Percentiles rank a stretch among this genome's conserved stretches.
Conservation (phyloP, 2,113 vertebrate genomes). For the Smithornis capensis region DNA sequence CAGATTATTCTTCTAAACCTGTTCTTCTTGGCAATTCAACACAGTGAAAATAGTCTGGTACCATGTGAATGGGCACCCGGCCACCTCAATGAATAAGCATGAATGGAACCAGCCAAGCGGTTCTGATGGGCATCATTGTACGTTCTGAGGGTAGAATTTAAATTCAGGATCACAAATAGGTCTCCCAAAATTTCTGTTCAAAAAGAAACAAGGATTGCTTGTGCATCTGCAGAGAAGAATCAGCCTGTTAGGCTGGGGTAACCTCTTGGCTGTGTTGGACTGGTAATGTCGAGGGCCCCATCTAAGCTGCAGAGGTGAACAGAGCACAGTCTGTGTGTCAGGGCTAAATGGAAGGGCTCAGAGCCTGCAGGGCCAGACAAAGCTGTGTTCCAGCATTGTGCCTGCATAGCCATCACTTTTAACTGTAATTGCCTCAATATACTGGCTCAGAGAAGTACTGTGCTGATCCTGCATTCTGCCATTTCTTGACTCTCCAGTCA, state of each 20-base stretch:
- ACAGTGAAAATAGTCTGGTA: constrained; percentile 8
- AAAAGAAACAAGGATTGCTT: constrained; percentile 15
- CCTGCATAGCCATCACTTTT: not conserved
- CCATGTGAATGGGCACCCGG: constrained; percentile 27
- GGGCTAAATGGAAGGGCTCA: not conserved
- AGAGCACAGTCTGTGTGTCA: not conserved
- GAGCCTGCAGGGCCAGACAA: not conserved
- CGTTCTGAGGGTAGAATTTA: constrained; percentile 9
- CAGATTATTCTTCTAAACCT: constrained; percentile 42
- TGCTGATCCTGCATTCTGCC: not conserved
- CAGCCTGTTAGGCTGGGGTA: not conserved
- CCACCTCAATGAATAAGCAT: constrained; percentile 44
- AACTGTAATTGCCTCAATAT: not conserved
- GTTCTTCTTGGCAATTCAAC: constrained; percentile 32
- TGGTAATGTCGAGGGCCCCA: not conserved
- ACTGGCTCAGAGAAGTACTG: not conserved
- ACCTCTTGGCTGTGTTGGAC: not conserved
- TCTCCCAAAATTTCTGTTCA: not conserved
- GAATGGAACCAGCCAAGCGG: constrained; percentile 54
- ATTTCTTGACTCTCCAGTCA: not conserved
- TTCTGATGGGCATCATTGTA: constrained; percentile 28
- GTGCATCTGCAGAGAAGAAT: too few species aligned
- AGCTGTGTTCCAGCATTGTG: not conserved
- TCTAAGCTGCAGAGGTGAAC: not conserved
- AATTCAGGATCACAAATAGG: constrained; percentile 35